Evolutionary conservation across 2,113 vertebrate species (phyloP), one percentile per base, ranked within the genome.

Genomic region (Stomatorhinus ivindoensis): DNA sequence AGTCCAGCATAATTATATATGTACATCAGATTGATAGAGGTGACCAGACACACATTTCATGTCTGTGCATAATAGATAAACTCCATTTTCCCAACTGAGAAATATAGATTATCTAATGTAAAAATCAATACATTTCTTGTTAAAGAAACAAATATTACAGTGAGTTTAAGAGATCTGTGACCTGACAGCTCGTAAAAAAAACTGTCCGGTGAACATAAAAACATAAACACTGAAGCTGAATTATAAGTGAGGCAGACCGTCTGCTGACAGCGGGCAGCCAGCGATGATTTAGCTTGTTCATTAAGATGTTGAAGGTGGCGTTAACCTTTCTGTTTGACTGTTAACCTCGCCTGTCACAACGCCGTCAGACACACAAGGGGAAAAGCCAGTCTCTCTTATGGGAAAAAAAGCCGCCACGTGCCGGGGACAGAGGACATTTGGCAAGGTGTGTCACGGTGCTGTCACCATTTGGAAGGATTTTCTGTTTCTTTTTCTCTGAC

Each of bases 91-190:
- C 95, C 96, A 93, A 94, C 97, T 95, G 94, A 96, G 95, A 95
- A 97, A 95, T 94, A 95, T 96, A 94, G 94, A 95, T 96, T 97
- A 98, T 98, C 97, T 98, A 97, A 98, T 98, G 97, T 96, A 95
- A 96, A 97, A 97, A 97, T 97, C 97, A 96, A 97, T 97, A 97
- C 92, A 95, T 89, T 95, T 91, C 92, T 96, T 96, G 96, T 96
- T 96, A 96, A 92, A 94, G 95, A 96, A 96, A 94, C 94, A 94
- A 95, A 95, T 94, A 95, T 96, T 96, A 96, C 95, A 94, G 96
- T 96, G 95, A 95, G 95, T 96, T 95, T 96, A 95, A 96, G 96
- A 95, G 95, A 94, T 95, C 96, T 95, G 96, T 95, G 96, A 96
- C 94, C 92, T 91, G 94, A 94, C 92, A 96, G 94, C 94, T 92